Evolutionary conservation across 2,888 invertebrate genomes (phyloP), one percentile per base, ranked within the genome.

Genomic region (Diogma glabrata): DNA sequence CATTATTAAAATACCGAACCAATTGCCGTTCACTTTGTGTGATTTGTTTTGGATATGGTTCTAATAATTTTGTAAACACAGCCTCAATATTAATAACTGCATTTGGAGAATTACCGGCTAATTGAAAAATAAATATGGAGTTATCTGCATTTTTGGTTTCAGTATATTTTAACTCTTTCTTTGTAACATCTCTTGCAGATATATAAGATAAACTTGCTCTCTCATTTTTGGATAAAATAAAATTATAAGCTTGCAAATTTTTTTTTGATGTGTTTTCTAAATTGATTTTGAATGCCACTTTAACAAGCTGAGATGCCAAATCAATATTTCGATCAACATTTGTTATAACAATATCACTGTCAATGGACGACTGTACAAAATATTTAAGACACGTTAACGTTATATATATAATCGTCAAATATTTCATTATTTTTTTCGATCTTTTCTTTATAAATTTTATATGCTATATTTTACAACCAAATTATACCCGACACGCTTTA

Each of bases 21-120:
- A 93, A 75, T 64, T 99, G 99, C 61, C 90, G 89, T 62, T 99
- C 97, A 55, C 87, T 83, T 67, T 99, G 99, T 0, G 82, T 77
- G 54, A 99, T 94, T 59, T 84, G 79, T 9, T 81, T 81, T 2
- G 99, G 99, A 70, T 87, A 88, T 0, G 97, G 91, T 24, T 72
- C 66, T 23, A 96, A 72, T 14, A 81, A 75, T 63, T 90, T 86
- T 0, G 85, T 83, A 48, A 82, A 81, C 1, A 89, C 79, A 8
- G 80, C 74, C 63, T 93, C 90, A 0, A 90, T 71, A 24, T 61
- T 56, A 8, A 70, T 33, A 1, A 61, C 61, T 53, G 66, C 65
- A n/a, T 57, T 62, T n/a, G 60, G 53, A 2, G 60, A 52, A 6
- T 57, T 53, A 14, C 54, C 56, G 28, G 76, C 75, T 19, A 87